A percentile compares a stretch with the other conserved stretches of the same genome.
Evolutionary conservation across 2,797 vertebrate genomes (phyloP).

Genomic region (Pipistrellus pipistrellus): DNA sequence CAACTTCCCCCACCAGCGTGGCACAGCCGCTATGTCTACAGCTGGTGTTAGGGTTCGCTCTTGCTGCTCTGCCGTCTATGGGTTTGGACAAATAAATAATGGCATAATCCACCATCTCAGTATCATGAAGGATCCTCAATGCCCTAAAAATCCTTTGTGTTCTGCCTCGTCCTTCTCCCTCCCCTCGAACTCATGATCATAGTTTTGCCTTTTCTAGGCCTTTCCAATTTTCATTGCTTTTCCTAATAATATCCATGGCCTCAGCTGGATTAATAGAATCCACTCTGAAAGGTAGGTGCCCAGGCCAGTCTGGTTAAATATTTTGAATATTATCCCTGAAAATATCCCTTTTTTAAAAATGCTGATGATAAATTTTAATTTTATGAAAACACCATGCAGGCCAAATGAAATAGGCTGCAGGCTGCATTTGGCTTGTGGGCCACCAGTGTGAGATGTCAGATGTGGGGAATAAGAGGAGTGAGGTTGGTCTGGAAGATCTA

Average conservation of each 20-base stretch:
- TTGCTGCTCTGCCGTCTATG: background rate
- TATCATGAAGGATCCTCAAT: too few relatives aligned
- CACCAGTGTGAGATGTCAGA: background rate
- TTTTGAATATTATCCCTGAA: conserved; percentile 22
- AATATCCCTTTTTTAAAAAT: background rate
- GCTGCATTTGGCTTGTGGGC: background rate
- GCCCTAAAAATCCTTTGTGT: background rate
- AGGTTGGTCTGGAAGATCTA: background rate
- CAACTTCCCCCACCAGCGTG: rapidly evolving
- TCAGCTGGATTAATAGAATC: rapidly evolving
- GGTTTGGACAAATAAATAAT: background rate
- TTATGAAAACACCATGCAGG: background rate
- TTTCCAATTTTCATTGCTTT: background rate
- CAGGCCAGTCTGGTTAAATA: background rate
- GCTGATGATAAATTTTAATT: conserved; percentile 32
- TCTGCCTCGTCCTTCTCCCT: background rate
- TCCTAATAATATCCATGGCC: background rate
- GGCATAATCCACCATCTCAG: rapidly evolving
- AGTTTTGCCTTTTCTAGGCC: background rate
- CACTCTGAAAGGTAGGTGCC: background rate
- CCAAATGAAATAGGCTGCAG: background rate
- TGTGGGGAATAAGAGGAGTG: background rate
- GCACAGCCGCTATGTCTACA: background rate
- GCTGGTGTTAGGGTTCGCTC: background rate
- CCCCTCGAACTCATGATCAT: background rate